These are phyloP conservation scores for Sturnira hondurensis DNA, from an alignment of 2,113 vertebrate species.

Conservation along the genomic window DNA sequence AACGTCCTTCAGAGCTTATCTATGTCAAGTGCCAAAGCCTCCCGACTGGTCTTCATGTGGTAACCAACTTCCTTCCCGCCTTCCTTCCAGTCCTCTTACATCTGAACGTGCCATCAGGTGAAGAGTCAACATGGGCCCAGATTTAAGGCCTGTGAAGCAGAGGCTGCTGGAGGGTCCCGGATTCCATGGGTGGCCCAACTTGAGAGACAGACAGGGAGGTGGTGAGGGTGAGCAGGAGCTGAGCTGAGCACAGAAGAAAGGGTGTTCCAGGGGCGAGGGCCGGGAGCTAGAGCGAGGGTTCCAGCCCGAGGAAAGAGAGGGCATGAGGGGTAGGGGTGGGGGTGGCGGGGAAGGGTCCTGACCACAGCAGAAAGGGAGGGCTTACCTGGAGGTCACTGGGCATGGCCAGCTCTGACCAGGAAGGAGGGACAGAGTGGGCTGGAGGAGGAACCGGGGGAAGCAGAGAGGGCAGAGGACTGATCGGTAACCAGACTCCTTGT, in stretches of 20 bases:
- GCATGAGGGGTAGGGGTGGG: neutral
- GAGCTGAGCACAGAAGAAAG: neutral
- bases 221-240: neutral
- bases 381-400: neutral
- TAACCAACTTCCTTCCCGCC: neutral
- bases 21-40: neutral
- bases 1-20: neutral
- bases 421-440: neutral
- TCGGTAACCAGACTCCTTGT: neutral
- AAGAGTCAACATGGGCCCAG: neutral
- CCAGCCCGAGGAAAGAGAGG: neutral
- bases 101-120: neutral
- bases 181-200: neutral
- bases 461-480: neutral
- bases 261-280: neutral
- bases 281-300: neutral
- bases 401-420: neutral
- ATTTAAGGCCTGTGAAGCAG: neutral
- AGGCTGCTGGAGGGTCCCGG: neutral
- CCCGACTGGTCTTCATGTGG: neutral
- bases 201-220: accelerated
- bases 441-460: neutral
- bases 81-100: neutral
- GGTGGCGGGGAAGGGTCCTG: too few species aligned
- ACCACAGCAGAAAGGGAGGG: neutral